Evolutionary conservation across 2,888 invertebrate species (phyloP).

Genomic region (Drosophila vallismaia): DNA sequence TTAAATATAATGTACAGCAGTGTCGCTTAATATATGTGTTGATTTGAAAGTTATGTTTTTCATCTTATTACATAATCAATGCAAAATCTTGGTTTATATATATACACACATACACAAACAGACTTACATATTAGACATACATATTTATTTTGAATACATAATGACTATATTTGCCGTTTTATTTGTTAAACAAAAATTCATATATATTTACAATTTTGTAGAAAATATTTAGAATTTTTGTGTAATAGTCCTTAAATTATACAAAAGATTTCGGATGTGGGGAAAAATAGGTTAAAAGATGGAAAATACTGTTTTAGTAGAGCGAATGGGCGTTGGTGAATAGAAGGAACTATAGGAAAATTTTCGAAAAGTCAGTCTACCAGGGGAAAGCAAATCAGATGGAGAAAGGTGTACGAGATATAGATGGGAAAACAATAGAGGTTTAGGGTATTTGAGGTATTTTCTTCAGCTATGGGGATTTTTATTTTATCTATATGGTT

Average conservation of each 20-base stretch:
- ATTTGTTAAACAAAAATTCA: slow-evolving; percentile 63
- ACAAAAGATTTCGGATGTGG: slow-evolving; percentile 23
- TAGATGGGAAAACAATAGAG: background rate
- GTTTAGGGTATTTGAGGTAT: slow-evolving; percentile 32
- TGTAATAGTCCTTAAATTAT: slow-evolving; percentile 51
- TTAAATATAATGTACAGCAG: slow-evolving; percentile 63
- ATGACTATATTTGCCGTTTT: slow-evolving; percentile 48
- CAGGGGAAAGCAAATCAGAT: slow-evolving; percentile 23
- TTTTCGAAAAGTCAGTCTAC: slow-evolving; percentile 60
- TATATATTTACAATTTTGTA: slow-evolving; percentile 70
- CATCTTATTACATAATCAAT: slow-evolving; percentile 51
- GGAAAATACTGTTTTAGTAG: slow-evolving; percentile 61
- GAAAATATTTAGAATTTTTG: slow-evolving; percentile 74
- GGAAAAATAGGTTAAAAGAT: slow-evolving; percentile 17
- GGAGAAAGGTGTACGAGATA: background rate
- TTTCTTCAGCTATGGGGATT: slow-evolving; percentile 46
- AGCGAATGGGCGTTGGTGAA: slow-evolving; percentile 26
- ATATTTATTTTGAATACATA: slow-evolving; percentile 55
- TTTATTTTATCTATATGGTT: slow-evolving; percentile 37
- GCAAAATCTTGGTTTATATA: slow-evolving; percentile 46
- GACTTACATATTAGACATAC: slow-evolving; percentile 55
- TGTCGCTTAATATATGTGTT: slow-evolving; percentile 44
- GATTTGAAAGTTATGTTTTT: slow-evolving; percentile 31
- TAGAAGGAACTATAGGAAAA: slow-evolving; percentile 48
- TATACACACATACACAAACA: slow-evolving; percentile 58